Base-by-base conservation (phyloP, 1,140 invertebrate genomes). In the Drosophila sproati region DNA sequence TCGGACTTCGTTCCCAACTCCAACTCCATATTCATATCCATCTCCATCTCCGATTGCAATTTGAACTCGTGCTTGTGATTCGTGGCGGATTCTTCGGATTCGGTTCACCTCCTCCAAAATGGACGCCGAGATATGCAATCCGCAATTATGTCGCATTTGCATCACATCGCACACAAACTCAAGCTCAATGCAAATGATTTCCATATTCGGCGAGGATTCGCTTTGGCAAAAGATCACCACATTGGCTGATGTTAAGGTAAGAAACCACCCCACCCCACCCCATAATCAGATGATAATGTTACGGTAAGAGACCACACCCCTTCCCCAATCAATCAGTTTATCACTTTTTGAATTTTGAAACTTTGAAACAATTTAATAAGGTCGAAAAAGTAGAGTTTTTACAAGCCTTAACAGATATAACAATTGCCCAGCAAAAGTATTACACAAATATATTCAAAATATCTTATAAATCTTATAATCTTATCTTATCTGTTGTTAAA, bases 171-270 rank as follows among this genome's bases (percentile, higher is more conserved):
- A 87, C 66, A 76, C 78, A 56, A 82, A 80, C 39, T 76, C 78
- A 56, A 82, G 78, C 39, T 76, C 69, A 31, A 73, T 77, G 70
- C 86, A 85, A 79, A 91, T 92, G 86, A 92, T 92, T 55, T 88
- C 91, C 51, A 92, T 92, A 60, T 92, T 92, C 55, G 91, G 91
- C 45, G 91, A 92, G 82, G 91, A 92, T 67, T 89, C 79, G 39
- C 68, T 92, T 34, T 92, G 91, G 91, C 80, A 91, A 59, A 92
- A 92, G 75, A 92, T 92, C 50, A 91, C 91, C 54, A 91, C 82
- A 52, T 62, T 92, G 66, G 91, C 91, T 47, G 81, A 91, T 82
- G 86, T 92, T 48, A 85, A 92, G 91, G 91, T 92, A 61, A 80
- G 88, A 39, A 37, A 51, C 43, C 20, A 20, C 20, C 20, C 20